phyloP scores from a whole-genome alignment of 2,888 invertebrate species.

The Bimastos eiseni region DNA sequence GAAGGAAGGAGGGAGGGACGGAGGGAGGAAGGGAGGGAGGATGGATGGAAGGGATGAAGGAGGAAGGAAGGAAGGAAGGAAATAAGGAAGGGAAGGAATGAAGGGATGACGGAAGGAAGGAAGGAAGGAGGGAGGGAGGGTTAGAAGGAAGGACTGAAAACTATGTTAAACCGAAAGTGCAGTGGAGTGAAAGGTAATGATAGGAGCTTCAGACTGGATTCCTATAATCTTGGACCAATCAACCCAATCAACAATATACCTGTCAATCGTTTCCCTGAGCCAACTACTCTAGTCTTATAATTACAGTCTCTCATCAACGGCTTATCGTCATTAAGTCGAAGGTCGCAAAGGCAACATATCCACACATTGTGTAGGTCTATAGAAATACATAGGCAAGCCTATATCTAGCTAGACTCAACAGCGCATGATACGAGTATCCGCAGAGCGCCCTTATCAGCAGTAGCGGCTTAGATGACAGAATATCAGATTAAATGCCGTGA shows the following conservation, averaged over 20 bases:
- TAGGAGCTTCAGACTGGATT: neutral
- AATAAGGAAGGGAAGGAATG: neutral
- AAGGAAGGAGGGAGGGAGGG: neutral
- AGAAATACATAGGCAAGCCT: neutral
- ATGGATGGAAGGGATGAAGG: neutral
- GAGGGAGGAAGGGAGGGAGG: neutral
- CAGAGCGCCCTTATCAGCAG: neutral
- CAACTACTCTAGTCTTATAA: too few relatives aligned
- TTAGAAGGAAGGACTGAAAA: neutral
- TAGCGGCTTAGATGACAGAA: neutral
- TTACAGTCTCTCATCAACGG: neutral
- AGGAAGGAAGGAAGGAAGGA: neutral
- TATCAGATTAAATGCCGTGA: neutral
- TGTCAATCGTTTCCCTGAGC: neutral
- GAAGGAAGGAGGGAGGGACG: neutral
- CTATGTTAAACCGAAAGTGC: neutral
- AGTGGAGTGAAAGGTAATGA: neutral
- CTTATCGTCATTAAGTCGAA: neutral
- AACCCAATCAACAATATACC: neutral
- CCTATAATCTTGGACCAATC: neutral
- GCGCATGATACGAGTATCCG: neutral
- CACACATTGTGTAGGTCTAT: too few relatives aligned
- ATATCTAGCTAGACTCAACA: neutral
- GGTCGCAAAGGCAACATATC: too few relatives aligned
- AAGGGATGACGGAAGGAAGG: too few relatives aligned